These are phyloP conservation scores for Sinhomidia bicolor DNA, from an alignment of 2,888 invertebrate genomes.

Conservation along the genomic window DNA sequence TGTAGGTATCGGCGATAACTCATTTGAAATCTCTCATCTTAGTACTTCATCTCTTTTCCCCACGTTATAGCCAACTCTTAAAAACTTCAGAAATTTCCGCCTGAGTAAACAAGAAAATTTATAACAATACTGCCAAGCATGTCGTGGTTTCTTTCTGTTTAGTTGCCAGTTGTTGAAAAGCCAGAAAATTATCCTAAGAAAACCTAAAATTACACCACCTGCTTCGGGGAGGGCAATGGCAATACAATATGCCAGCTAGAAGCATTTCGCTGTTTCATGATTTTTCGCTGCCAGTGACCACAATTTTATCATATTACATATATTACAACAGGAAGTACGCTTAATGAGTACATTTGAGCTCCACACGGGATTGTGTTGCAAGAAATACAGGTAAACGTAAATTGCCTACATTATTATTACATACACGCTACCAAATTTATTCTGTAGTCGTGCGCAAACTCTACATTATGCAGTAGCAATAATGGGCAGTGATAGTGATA, in stretches of 20 bases:
- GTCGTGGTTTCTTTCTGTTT: neutral
- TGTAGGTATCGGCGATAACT: neutral
- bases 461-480: neutral
- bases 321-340: conserved; percentile 67
- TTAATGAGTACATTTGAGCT: conserved; percentile 61
- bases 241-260: neutral
- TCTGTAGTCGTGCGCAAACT: conserved; percentile 1
- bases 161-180: neutral
- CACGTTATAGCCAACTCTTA: neutral
- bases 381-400: conserved; percentile 3
- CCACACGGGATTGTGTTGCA: neutral
- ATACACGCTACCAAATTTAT: neutral
- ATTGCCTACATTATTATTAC: neutral
- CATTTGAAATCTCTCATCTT: neutral
- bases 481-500: neutral
- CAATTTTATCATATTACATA: conserved; percentile 20
- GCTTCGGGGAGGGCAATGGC: neutral
- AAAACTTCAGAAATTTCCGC: conserved; percentile 8
- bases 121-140: neutral
- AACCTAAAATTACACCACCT: neutral
- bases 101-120: conserved; percentile 23
- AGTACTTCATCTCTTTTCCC: neutral
- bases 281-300: conserved; percentile 27
- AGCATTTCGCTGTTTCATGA: neutral
- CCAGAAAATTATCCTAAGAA: neutral